Percentiles rank a stretch among this genome's conserved stretches.
Evolutionary conservation across 2,797 vertebrate genomes (phyloP).

Genomic region (Sparidentex hasta): DNA sequence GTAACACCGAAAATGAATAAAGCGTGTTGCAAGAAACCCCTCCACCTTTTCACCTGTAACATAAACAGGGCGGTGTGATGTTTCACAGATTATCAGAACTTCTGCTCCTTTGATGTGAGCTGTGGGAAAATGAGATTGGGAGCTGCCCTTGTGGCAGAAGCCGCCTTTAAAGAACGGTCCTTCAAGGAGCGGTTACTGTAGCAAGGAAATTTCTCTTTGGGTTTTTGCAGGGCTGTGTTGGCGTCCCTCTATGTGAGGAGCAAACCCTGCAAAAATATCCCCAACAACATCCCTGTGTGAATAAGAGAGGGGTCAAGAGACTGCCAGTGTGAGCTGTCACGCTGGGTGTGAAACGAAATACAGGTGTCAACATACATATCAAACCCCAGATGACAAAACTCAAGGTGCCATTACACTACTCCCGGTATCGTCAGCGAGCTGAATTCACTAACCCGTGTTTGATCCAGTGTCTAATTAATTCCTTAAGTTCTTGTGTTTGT

Average conservation of each 20-base stretch:
- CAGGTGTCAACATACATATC: constrained; percentile 32
- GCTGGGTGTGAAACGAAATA: constrained; percentile 33
- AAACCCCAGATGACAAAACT: constrained; percentile 28
- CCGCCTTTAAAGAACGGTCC: constrained; percentile 38
- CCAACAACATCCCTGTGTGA: constrained; percentile 28
- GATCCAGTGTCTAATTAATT: constrained; percentile 84
- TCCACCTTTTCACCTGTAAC: constrained; percentile 31
- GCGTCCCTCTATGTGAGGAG: constrained; percentile 37
- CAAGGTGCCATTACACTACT: constrained; percentile 39
- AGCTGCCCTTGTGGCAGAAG: constrained; percentile 40
- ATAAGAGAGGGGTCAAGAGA: constrained; percentile 46
- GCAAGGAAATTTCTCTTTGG: constrained; percentile 32
- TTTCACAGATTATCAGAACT: constrained; percentile 32
- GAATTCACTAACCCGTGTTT: constrained; percentile 75
- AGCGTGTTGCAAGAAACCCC: constrained; percentile 15
- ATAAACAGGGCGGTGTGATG: constrained; percentile 34
- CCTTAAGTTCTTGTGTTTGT: constrained; percentile 83
- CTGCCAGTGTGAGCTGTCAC: constrained; percentile 40
- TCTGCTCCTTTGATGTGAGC: constrained; percentile 51
- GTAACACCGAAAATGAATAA: constrained; percentile 3
- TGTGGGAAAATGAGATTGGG: constrained; percentile 46
- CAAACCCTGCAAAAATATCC: constrained; percentile 50
- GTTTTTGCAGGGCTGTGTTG: constrained; percentile 34
- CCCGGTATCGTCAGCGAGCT: constrained; percentile 50
- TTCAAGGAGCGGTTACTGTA: constrained; percentile 42